These are phyloP conservation scores for Hesperia comma DNA, from an alignment of 2,888 invertebrate genomes.

Conservation along the genomic window DNA sequence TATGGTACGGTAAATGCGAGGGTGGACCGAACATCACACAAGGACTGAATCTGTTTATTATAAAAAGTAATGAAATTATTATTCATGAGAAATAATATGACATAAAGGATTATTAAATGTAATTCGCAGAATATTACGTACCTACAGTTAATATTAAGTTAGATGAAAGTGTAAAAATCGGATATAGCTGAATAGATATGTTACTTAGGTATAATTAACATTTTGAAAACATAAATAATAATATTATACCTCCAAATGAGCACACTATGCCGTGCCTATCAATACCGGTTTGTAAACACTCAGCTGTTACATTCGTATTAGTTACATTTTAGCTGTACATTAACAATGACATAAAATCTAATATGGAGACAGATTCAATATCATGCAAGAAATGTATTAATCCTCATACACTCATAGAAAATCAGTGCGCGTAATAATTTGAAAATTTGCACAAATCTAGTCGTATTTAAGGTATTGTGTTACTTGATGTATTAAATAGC, in stretches of 20 bases:
- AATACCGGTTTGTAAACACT: not conserved
- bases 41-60: conserved; percentile 16
- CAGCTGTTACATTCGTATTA: not conserved
- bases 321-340: not conserved
- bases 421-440: conserved; percentile 78
- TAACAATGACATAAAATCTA: conserved; percentile 19
- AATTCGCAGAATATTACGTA: no score
- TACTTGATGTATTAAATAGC: conserved; percentile 83
- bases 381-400: conserved; percentile 60
- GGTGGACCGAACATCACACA: conserved; percentile 49
- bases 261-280: not conserved
- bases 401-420: conserved; percentile 73
- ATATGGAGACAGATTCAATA: conserved; percentile 35
- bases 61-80: conserved; percentile 28
- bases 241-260: not conserved
- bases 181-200: no score
- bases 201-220: no score
- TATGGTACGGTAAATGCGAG: conserved; percentile 60
- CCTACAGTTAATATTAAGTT: no score
- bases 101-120: not conserved
- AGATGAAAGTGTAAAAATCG: no score
- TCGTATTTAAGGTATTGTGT: conserved; percentile 82
- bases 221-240: no score
- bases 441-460: conserved; percentile 83
- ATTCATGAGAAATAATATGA: not conserved